Evolutionary conservation across 2,797 vertebrate species (phyloP).

Genomic region (Phalloptychus januarius): DNA sequence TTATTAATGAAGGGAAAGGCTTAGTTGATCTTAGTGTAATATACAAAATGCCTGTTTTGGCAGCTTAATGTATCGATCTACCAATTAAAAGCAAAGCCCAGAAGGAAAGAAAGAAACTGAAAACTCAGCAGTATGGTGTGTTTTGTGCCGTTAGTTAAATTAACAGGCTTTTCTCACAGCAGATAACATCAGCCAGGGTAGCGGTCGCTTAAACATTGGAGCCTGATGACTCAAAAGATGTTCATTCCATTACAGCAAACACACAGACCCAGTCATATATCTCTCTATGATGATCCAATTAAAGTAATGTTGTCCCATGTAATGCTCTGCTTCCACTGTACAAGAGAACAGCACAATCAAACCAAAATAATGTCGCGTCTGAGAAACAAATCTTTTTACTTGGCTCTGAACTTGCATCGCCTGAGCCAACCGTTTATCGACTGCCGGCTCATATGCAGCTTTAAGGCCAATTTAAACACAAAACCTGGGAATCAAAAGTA

Average conservation of each 20-base stretch:
- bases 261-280: slow-evolving; percentile 44
- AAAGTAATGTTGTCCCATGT: slow-evolving; percentile 51
- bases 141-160: slow-evolving; percentile 41
- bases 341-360: slow-evolving; percentile 59
- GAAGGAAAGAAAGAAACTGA: slow-evolving; percentile 19
- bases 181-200: slow-evolving; percentile 34
- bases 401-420: slow-evolving; percentile 19
- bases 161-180: slow-evolving; percentile 31
- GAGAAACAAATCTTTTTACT: slow-evolving; percentile 53
- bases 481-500: slow-evolving; percentile 26
- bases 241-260: slow-evolving; percentile 49
- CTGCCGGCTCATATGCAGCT: slow-evolving; percentile 29
- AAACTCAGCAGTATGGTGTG: slow-evolving; percentile 26
- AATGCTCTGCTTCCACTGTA: slow-evolving; percentile 34
- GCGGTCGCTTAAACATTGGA: slow-evolving; percentile 44
- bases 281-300: slow-evolving; percentile 58
- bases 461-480: slow-evolving; percentile 26
- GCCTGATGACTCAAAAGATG: slow-evolving; percentile 41
- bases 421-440: slow-evolving; percentile 41
- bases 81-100: background rate
- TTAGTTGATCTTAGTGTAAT: background rate
- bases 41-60: background rate
- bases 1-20: background rate
- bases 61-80: background rate
- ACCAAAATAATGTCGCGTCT: slow-evolving; percentile 34